phyloP scores from a whole-genome alignment of 1,140 invertebrate species.

The Periplaneta americana region DNA sequence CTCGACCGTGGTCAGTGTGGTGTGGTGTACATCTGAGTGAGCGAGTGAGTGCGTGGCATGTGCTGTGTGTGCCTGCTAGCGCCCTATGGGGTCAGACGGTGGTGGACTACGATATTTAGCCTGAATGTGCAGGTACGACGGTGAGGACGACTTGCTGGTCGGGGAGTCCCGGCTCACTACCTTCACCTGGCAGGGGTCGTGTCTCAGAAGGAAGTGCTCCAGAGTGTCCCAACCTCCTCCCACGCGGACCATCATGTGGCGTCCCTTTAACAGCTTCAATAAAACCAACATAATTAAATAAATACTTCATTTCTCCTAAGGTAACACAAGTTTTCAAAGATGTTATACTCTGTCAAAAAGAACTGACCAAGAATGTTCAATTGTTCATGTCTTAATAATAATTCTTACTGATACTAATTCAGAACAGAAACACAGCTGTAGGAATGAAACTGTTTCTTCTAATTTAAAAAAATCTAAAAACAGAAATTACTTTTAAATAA shows the following conservation, averaged over 20 bases:
- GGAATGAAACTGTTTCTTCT: too few species aligned
- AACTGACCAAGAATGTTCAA: too few species aligned
- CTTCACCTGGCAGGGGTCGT: slow-evolving; percentile 84
- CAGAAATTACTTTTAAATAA: too few species aligned
- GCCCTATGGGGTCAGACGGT: slow-evolving; percentile 8
- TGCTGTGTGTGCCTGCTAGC: not conserved
- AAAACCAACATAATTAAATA: not conserved
- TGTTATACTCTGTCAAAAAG: too few species aligned
- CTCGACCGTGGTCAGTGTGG: not conserved
- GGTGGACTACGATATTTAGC: slow-evolving; percentile 65
- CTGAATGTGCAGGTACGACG: slow-evolving; percentile 58
- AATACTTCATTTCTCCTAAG: too few species aligned
- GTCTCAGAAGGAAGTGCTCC: slow-evolving; percentile 83
- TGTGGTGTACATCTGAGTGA: not conserved
- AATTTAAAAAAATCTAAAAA: too few species aligned
- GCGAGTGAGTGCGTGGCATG: not conserved
- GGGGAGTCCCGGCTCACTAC: slow-evolving; percentile 44
- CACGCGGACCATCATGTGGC: slow-evolving; percentile 90
- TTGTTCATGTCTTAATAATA: too few species aligned
- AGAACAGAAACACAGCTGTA: too few species aligned
- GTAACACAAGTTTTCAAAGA: too few species aligned
- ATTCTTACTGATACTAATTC: too few species aligned
- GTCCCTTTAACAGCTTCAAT: slow-evolving; percentile 68
- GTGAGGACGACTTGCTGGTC: slow-evolving; percentile 36
- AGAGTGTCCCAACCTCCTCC: slow-evolving; percentile 91